Evolutionary conservation across 2,797 vertebrate genomes (phyloP), one percentile per base, ranked within the genome.

Genomic region (Chanos chanos): DNA sequence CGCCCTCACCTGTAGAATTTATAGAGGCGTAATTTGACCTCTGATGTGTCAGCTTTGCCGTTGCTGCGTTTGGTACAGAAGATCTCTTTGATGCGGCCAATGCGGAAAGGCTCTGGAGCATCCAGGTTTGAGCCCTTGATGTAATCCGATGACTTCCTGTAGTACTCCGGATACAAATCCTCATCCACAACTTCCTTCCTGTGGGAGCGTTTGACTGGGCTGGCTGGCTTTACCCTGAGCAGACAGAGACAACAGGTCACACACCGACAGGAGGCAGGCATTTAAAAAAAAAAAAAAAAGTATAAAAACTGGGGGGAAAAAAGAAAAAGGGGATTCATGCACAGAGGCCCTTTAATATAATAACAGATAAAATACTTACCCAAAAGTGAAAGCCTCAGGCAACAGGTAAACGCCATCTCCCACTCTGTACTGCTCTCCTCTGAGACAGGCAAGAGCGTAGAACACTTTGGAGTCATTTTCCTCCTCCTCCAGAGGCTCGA

Each of bases 111-210:
- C 21, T 95, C 87, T 0, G 96, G 96, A 0, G 94, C 94, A 0
- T 98, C 93, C 70, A 92, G 78, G 85, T 99, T 99, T 74, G 95
- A 98, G 3, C 96, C 96, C 70, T 99, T 99, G 69, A 99, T 98
- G 80, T 99, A 99, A 72, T 99, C 96, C 0, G 96, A 98, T 10
- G 91, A 96, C 30, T 98, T 99, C 3, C 96, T 89, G 85, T 99
- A 99, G 66, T 98, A 94, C 73, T 99, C 96, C 0, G 96, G 95
- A 68, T 97, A 93, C 55, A 97, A 79, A 7, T 94, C 94, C 63
- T 98, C 96, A 1, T 99, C 93, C 70, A 94, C 93, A 0, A 95
- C 91, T 3, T 98, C 94, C 70, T 96, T 99, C 48, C 89, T 87
- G 9, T 91, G 89, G 0, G 93, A 86, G 4, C 95, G 85, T 65